phyloP scores from a whole-genome alignment of 2,888 invertebrate species.

The Orthonychiurus folsomi region DNA sequence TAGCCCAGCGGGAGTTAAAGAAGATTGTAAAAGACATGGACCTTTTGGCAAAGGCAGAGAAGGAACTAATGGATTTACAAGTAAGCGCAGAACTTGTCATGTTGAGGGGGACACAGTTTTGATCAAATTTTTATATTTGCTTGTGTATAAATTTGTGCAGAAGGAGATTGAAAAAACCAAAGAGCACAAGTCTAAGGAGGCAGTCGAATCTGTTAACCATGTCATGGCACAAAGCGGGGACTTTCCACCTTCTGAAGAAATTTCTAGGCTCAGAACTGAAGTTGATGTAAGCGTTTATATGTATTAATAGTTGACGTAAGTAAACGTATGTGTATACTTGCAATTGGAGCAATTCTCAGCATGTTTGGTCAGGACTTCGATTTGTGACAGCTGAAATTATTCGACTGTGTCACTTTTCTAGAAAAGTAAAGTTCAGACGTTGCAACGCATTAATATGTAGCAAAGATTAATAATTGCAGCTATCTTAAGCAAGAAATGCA shows the following conservation, averaged over 20 bases:
- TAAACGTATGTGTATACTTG: too few species aligned
- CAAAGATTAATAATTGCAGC: too few species aligned
- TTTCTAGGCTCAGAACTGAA: slow-evolving; percentile 66
- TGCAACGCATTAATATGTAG: too few species aligned
- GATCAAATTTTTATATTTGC: slow-evolving; percentile 7
- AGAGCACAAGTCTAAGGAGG: too few species aligned
- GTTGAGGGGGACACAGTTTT: neutral
- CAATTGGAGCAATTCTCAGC: too few species aligned
- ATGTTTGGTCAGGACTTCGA: too few species aligned
- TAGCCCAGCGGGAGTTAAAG: slow-evolving; percentile 72
- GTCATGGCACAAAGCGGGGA: slow-evolving; percentile 8
- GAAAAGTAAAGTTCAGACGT: too few species aligned
- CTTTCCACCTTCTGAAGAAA: slow-evolving; percentile 28
- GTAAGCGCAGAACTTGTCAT: too few species aligned
- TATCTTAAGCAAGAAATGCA: too few species aligned
- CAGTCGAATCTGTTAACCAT: neutral
- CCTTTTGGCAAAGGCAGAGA: slow-evolving; percentile 77
- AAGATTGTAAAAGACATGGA: slow-evolving; percentile 94
- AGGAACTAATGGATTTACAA: slow-evolving; percentile 76
- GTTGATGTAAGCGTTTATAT: slow-evolving; percentile 63
- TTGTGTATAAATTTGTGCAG: slow-evolving; percentile 8
- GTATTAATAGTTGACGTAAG: too few species aligned
- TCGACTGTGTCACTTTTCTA: too few species aligned
- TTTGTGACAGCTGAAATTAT: too few species aligned
- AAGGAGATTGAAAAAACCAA: slow-evolving; percentile 9